Evolutionary conservation across 2,888 invertebrate genomes (phyloP).

Genomic region (Alsophila aescularia): DNA sequence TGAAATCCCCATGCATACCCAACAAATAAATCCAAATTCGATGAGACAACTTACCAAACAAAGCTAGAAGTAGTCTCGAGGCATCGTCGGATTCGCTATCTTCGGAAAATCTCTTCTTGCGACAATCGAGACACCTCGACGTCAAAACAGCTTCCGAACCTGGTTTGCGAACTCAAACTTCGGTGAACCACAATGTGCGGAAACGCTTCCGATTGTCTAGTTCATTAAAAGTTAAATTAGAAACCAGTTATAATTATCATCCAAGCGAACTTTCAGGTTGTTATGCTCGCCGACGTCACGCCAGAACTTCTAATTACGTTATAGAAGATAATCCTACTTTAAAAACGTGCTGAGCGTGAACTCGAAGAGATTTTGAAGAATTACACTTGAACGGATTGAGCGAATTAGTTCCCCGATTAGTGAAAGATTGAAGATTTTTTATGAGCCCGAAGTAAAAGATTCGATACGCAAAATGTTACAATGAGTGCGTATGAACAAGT

Average conservation of each 20-base stretch:
- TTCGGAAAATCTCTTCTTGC: slow-evolving; percentile 49
- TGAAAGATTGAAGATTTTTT: slow-evolving; percentile 18
- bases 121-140: slow-evolving; percentile 43
- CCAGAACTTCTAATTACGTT: slow-evolving; percentile 37
- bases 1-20: slow-evolving; percentile 60
- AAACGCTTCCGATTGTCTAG: slow-evolving; percentile 40
- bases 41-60: slow-evolving; percentile 62
- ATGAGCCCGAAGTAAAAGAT: background rate
- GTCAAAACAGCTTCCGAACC: slow-evolving; percentile 38
- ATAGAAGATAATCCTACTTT: slow-evolving; percentile 31
- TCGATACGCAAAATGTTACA: background rate
- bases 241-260: slow-evolving; percentile 41
- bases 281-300: slow-evolving; percentile 28
- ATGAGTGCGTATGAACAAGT: slow-evolving; percentile 4
- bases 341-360: slow-evolving; percentile 33
- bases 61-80: slow-evolving; percentile 37
- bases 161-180: slow-evolving; percentile 39
- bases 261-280: slow-evolving; percentile 35
- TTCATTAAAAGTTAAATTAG: slow-evolving; percentile 43
- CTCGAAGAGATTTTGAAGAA: slow-evolving; percentile 21
- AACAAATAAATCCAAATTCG: slow-evolving; percentile 56
- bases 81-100: slow-evolving; percentile 50
- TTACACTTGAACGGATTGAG: slow-evolving; percentile 18
- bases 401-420: slow-evolving; percentile 21
- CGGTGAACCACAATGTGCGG: slow-evolving; percentile 40